Evolutionary conservation across 2,797 vertebrate genomes (phyloP), one percentile per base, ranked within the genome.

Genomic region (Trachurus trachurus): DNA sequence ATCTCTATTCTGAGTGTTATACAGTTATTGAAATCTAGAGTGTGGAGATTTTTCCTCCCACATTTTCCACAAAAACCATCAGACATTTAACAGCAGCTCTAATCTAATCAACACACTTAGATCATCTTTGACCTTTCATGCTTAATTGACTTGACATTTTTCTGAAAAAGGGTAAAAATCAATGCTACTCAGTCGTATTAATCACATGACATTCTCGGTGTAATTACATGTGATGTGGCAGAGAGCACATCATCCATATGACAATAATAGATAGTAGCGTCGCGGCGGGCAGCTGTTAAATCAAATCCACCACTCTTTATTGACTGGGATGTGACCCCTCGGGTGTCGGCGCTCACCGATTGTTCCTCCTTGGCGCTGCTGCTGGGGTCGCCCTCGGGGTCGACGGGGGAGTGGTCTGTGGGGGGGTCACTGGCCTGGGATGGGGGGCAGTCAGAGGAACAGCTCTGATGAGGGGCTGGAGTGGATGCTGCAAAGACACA

Each of bases 391-490:
- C 95, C 96, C 91, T 97, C 96, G 4, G 95, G 95, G 87, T 97
- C 96, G 81, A 94, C 92, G 1, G 96, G 96, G 87, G 96, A 95
- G 89, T 96, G 96, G 9, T 94, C 93, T 50, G 96, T 86, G 57
- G 94, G 93, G 74, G 89, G 86, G 89, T 92, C 90, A n/a, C 95
- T 96, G 82, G 94, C 93, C 42, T 97, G 96, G 77, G 97, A 96
- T 4, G 95, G 95, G 76, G 96, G 96, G 81, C 96, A 96, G 94
- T 97, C 97, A 74, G 96, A 96, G 12, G 96, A 96, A 61, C 95
- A 96, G 86, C 96, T 97, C 92, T 97, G 97, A 86, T 96, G 96
- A 69, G 96, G 96, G 80, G 97, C 97, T 66, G 97, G 97, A 66
- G 97, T 97, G 74, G 96, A 97, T 84, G 98, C 98, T 99, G 86